Percentiles rank a stretch among this genome's conserved stretches.
phyloP scores from a whole-genome alignment of 2,113 vertebrate genomes.

The Hystrix brachyura region DNA sequence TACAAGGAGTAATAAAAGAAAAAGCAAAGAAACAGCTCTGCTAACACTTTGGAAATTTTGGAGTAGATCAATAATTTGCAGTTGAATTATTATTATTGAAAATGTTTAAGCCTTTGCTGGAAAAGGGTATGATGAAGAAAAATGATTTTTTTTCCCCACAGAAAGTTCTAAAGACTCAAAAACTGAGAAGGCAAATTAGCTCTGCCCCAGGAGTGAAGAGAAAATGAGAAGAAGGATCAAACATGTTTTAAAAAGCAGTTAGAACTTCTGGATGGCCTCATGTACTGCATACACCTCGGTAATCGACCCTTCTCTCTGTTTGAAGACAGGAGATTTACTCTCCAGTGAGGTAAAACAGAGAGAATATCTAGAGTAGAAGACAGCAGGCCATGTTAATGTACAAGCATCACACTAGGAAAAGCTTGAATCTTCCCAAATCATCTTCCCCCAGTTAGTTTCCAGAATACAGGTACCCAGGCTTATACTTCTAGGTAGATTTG shows the following conservation, averaged over 20 bases:
- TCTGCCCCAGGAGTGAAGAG: background rate
- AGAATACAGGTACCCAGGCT: background rate
- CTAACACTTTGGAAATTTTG: background rate
- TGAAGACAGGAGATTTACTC: background rate
- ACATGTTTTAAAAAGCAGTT: background rate
- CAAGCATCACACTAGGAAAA: background rate
- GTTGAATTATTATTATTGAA: background rate
- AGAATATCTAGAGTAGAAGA: background rate
- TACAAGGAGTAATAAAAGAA: background rate
- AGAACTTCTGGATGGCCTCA: background rate
- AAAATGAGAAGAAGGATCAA: background rate
- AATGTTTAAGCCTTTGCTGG: background rate
- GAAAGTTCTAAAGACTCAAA: background rate
- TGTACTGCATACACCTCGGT: background rate
- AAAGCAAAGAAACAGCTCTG: background rate
- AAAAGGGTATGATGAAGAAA: background rate
- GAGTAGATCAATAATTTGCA: background rate
- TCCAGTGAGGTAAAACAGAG: background rate
- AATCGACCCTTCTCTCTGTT: background rate
- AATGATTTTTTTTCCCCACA: background rate
- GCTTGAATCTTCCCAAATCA: background rate
- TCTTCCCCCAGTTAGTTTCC: constrained; percentile 3
- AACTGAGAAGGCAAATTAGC: background rate
- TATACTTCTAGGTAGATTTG: background rate
- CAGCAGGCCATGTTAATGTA: background rate